Percentiles rank a stretch among this genome's conserved stretches.
phyloP scores from a whole-genome alignment of 1,140 invertebrate genomes.

The Lasaia peninsularis region DNA sequence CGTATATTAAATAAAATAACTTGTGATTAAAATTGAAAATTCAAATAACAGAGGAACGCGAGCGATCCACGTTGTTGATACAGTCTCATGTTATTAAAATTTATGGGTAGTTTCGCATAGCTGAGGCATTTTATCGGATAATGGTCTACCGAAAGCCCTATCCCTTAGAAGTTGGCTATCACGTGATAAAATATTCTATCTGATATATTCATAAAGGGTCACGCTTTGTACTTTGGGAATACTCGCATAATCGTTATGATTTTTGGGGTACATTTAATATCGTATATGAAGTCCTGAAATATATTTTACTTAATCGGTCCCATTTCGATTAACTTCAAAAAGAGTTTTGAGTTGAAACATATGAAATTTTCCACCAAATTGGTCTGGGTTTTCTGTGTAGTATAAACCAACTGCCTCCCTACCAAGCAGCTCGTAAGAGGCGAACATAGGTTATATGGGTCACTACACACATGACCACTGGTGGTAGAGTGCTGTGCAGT shows the following conservation, averaged over 20 bases:
- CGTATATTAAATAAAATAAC: background rate
- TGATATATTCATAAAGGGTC: slow-evolving; percentile 6
- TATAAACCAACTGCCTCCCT: no score
- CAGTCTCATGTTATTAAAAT: background rate
- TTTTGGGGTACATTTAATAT: slow-evolving; percentile 6
- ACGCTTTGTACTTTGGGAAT: background rate
- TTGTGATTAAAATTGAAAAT: background rate
- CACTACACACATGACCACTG: no score
- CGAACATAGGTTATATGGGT: no score
- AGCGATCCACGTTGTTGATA: background rate
- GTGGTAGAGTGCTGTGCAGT: no score
- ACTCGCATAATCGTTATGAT: background rate
- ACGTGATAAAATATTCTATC: slow-evolving; percentile 1
- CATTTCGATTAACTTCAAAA: no score
- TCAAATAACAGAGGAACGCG: background rate
- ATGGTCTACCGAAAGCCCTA: background rate
- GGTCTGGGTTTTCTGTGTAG: no score
- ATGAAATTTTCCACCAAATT: no score
- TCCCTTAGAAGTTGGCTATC: slow-evolving; percentile 8
- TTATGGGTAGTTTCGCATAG: slow-evolving; percentile 6
- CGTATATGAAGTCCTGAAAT: background rate
- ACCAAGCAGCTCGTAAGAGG: no score
- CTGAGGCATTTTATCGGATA: slow-evolving; percentile 3
- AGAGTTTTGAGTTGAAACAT: no score
- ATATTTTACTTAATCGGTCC: no score